Conservation (phyloP, 1,140 invertebrate species). For the Lordiphosa clarofinis region DNA sequence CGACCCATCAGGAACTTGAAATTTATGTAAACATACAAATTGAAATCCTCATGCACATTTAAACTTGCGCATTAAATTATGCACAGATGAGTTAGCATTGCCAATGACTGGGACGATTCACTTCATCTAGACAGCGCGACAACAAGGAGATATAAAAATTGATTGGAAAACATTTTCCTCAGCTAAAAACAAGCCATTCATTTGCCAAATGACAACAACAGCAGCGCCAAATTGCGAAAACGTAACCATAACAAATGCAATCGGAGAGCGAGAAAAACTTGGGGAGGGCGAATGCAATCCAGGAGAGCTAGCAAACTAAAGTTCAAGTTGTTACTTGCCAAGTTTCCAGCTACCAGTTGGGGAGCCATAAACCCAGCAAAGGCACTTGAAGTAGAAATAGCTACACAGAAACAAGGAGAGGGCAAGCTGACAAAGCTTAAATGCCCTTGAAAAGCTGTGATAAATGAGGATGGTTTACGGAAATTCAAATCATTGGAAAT, state of each 20-base stretch:
- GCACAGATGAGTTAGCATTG: conserved; percentile 79
- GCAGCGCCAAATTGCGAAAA: conserved; percentile 64
- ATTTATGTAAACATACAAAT: conserved; percentile 78
- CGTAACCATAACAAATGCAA: conserved; percentile 62
- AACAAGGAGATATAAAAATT: conserved; percentile 73
- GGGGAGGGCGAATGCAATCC: neutral
- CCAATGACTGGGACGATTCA: conserved; percentile 42
- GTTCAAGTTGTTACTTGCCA: conserved; percentile 60
- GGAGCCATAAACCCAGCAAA: conserved; percentile 43
- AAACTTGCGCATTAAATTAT: conserved; percentile 74
- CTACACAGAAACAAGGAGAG: too few relatives aligned
- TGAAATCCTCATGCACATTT: conserved; percentile 76
- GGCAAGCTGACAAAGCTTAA: too few relatives aligned
- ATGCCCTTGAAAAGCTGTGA: too few relatives aligned
- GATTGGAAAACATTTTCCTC: conserved; percentile 74
- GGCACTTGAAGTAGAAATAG: conserved; percentile 4
- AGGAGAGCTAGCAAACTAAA: conserved; percentile 23
- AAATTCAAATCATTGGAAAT: too few relatives aligned
- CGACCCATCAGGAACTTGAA: conserved; percentile 63
- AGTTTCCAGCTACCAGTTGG: conserved; percentile 24
- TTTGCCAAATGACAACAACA: conserved; percentile 71
- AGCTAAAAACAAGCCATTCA: conserved; percentile 74
- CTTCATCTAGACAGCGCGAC: conserved; percentile 23
- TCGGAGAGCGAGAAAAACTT: conserved; percentile 28
- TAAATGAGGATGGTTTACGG: too few relatives aligned